These are phyloP conservation scores for Umimayanthus kanabou DNA, from an alignment of 92 coral and sea anemone genomes.

Conservation along the genomic window DNA sequence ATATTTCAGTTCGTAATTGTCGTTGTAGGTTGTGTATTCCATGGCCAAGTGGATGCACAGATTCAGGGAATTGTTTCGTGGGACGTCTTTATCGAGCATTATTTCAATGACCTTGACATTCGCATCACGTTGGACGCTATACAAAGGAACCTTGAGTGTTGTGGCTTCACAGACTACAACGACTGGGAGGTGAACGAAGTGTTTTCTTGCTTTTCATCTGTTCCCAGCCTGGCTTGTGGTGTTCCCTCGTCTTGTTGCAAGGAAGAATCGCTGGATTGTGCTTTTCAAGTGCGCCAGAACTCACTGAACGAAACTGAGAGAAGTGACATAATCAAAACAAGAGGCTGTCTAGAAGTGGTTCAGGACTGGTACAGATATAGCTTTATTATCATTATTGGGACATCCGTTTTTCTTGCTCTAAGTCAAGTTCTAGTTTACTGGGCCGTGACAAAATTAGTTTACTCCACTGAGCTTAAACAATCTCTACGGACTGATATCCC, in stretches of 20 bases:
- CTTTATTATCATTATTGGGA: neutral
- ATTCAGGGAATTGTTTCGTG: slow-evolving; percentile 41
- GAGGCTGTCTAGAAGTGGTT: slow-evolving; percentile 46
- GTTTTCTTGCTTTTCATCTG: slow-evolving; percentile 54
- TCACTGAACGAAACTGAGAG: neutral
- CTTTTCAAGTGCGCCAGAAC: slow-evolving; percentile 16
- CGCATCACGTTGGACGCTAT: slow-evolving; percentile 36
- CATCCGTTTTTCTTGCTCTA: slow-evolving; percentile 1
- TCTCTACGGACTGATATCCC: neutral
- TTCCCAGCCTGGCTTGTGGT: slow-evolving; percentile 50
- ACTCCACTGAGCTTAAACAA: neutral
- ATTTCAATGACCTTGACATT: slow-evolving; percentile 26
- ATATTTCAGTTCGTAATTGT: slow-evolving; percentile 17
- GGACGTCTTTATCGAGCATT: slow-evolving; percentile 46
- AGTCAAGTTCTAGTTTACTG: neutral
- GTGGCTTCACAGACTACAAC: slow-evolving; percentile 54
- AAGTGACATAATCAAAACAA: slow-evolving; percentile 23
- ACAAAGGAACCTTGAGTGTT: slow-evolving; percentile 55
- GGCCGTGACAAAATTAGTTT: neutral
- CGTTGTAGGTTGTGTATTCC: slow-evolving; percentile 10
- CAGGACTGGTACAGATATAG: slow-evolving; percentile 50
- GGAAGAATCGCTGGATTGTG: slow-evolving; percentile 11
- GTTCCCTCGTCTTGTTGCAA: slow-evolving; percentile 66
- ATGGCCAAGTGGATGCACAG: slow-evolving; percentile 3
- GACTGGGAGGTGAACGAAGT: slow-evolving; percentile 62